Conservation (phyloP, 2,797 vertebrate species). For the Gymnothorax javanicus region DNA sequence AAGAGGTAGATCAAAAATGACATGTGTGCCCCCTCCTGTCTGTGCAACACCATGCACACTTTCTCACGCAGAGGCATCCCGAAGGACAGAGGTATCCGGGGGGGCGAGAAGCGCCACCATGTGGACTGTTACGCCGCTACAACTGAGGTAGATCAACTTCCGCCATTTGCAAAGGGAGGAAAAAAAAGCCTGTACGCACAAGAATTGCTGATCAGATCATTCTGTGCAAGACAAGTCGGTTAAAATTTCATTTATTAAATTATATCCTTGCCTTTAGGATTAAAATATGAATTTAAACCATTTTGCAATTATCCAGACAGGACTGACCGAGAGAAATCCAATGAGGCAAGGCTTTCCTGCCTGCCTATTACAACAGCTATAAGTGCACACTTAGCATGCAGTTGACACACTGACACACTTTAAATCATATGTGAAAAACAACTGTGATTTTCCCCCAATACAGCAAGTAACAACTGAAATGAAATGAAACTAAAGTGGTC, state of each 20-base stretch:
- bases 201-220: constrained; percentile 84
- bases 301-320: constrained; percentile 9
- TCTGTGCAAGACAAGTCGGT: constrained; percentile 63
- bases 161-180: constrained; percentile 65
- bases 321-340: constrained; percentile 49
- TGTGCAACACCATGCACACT: constrained; percentile 56
- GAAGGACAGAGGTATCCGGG: constrained; percentile 84
- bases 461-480: not conserved
- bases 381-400: constrained; percentile 2
- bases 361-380: constrained; percentile 4
- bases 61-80: constrained; percentile 81
- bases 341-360: constrained; percentile 70
- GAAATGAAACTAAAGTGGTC: not conserved
- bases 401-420: not conserved
- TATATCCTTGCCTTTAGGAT: constrained; percentile 4
- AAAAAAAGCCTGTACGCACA: constrained; percentile 85
- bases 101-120: constrained; percentile 68
- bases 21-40: constrained; percentile 80
- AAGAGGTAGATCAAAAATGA: constrained; percentile 96
- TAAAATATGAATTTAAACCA: not conserved
- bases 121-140: constrained; percentile 76
- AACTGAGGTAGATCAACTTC: constrained; percentile 90
- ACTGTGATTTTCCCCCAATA: not conserved
- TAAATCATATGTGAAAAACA: constrained; percentile 41
- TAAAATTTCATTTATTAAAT: constrained; percentile 1